Percentiles rank a stretch among this genome's conserved stretches.
Conservation (phyloP, 2,113 vertebrate genomes). For the Leuciscus idus region DNA sequence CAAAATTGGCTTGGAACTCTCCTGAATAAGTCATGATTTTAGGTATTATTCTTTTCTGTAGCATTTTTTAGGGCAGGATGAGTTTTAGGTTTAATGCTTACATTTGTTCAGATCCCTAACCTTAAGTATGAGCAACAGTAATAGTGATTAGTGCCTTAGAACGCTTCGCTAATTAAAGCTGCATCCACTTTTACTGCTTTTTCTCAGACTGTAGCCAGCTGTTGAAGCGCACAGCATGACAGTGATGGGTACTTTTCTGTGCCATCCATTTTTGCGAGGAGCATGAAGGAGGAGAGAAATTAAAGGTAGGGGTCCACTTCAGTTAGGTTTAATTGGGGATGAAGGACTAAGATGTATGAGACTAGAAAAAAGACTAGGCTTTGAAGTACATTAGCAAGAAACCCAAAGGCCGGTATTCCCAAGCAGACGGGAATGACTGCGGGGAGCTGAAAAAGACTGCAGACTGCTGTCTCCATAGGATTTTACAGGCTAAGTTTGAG, state of each 20-base stretch:
- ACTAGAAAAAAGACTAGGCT: conserved; percentile 47
- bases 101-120: background rate
- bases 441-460: conserved; percentile 43
- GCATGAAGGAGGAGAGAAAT: conserved; percentile 2
- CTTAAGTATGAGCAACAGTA: background rate
- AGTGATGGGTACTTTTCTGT: conserved; percentile 15
- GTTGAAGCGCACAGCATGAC: background rate
- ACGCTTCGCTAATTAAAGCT: conserved; percentile 40
- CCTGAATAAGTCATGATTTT: background rate
- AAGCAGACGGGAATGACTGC: conserved; percentile 58
- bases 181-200: conserved; percentile 32
- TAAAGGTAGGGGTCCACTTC: conserved; percentile 49
- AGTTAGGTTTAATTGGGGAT: conserved; percentile 59
- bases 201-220: conserved; percentile 1
- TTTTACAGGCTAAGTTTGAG: conserved; percentile 49
- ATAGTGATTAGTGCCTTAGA: background rate
- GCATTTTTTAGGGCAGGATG: background rate
- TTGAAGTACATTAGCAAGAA: conserved; percentile 63
- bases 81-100: background rate
- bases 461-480: conserved; percentile 59
- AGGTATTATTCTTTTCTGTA: background rate
- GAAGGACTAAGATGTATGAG: conserved; percentile 58
- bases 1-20: background rate
- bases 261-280: conserved; percentile 16
- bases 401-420: conserved; percentile 40